These are phyloP conservation scores for Palythoa grandis DNA, from an alignment of 92 coral and sea anemone species.

Conservation along the genomic window DNA sequence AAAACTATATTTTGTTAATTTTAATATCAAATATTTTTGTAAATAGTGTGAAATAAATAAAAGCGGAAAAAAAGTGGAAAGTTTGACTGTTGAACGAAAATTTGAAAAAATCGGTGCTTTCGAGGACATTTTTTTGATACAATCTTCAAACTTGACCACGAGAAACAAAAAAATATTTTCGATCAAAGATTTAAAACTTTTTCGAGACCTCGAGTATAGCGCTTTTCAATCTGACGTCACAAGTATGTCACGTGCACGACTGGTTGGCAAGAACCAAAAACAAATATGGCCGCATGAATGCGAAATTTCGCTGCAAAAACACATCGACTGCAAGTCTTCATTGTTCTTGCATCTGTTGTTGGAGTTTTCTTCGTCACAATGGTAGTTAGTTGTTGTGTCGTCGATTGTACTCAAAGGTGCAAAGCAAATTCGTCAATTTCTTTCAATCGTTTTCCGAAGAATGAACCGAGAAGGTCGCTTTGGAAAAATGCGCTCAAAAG, in stretches of 20 bases:
- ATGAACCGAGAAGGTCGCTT: neutral
- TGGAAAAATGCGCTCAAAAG: slow-evolving; percentile 1
- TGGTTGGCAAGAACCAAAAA: slow-evolving; percentile 18
- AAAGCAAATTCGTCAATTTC: neutral
- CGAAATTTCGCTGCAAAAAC: slow-evolving; percentile 12
- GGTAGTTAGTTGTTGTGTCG: slow-evolving; percentile 22
- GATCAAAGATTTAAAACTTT: too few species aligned
- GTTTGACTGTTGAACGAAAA: too few species aligned
- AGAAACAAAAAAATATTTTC: too few species aligned
- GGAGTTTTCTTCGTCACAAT: slow-evolving; percentile 19
- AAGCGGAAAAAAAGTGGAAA: too few species aligned
- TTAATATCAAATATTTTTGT: too few species aligned
- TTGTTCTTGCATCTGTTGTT: neutral
- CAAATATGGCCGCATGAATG: slow-evolving; percentile 18
- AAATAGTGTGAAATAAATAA: too few species aligned
- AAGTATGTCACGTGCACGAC: slow-evolving; percentile 15
- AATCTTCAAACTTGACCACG: too few species aligned
- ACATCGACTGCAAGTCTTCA: neutral
- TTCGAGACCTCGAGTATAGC: neutral
- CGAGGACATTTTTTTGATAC: too few species aligned
- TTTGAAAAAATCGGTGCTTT: too few species aligned
- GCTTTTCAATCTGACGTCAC: slow-evolving; percentile 22
- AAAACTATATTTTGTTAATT: too few species aligned
- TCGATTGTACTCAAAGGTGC: neutral
- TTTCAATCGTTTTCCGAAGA: neutral